These are phyloP conservation scores for Caenorhabditis elegans DNA, from an alignment of 1,140 invertebrate genomes.

Conservation along the genomic window WBcel235 BX284605.5:6192001-6192500, in stretches of 20 bases:
- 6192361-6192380: constrained; percentile 12
- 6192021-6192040: constrained; percentile 58
- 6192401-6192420: constrained; percentile 57
- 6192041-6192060: constrained; percentile 56
- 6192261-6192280: constrained; percentile 45
- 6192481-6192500: constrained; percentile 48
- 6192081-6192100: constrained; percentile 57
- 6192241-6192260: constrained; percentile 38
- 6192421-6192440: constrained; percentile 63
- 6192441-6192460: constrained; percentile 53
- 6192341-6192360: constrained; percentile 58
- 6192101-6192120: constrained; percentile 33
- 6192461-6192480: constrained; percentile 61
- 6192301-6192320: constrained; percentile 49
- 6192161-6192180: constrained; percentile 63
- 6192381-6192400: constrained; percentile 10
- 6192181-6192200: constrained; percentile 63
- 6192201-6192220: constrained; percentile 61
- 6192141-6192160: constrained; percentile 45
- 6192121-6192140: constrained; percentile 54
- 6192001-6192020: constrained; percentile 58
- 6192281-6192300: constrained; percentile 46
- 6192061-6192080: constrained; percentile 62
- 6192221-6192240: constrained; percentile 53
- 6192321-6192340: constrained; percentile 52